These are phyloP conservation scores for Lanius collurio DNA, from an alignment of 2,113 vertebrate genomes.

Conservation along the genomic window DNA sequence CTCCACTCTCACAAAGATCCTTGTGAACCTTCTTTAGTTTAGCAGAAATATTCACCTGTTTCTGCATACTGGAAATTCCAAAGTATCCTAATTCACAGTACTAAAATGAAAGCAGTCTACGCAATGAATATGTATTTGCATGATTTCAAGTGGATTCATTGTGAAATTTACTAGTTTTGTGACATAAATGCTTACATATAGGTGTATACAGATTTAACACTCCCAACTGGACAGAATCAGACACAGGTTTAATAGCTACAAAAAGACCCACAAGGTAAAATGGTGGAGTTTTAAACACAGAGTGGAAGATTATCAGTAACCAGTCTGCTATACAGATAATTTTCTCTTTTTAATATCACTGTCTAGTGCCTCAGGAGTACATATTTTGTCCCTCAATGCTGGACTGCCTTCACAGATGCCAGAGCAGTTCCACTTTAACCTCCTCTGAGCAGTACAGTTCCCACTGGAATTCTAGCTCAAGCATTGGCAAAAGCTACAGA, in stretches of 20 bases:
- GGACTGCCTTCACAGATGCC: not conserved
- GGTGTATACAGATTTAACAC: not conserved
- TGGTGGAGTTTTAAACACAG: not conserved
- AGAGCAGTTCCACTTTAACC: not conserved
- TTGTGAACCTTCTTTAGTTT: not conserved
- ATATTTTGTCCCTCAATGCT: not conserved
- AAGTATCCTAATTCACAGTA: not conserved
- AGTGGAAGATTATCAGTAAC: not conserved
- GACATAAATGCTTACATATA: not conserved
- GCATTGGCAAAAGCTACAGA: not conserved
- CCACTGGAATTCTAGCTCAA: not conserved
- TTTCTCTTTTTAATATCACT: not conserved
- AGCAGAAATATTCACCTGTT: not conserved
- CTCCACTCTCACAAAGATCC: not conserved
- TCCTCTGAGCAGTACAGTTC: not conserved
- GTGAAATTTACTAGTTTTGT: not conserved
- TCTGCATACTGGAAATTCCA: not conserved
- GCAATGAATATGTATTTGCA: not conserved
- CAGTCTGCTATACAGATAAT: not conserved
- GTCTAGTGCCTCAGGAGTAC: not conserved
- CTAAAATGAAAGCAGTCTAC: not conserved
- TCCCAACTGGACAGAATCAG: not conserved
- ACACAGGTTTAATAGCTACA: not conserved
- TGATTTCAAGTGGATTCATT: not conserved
- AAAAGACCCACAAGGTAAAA: not conserved